Evolutionary conservation across 2,797 vertebrate species (phyloP).

Genomic region (Girardinus metallicus): DNA sequence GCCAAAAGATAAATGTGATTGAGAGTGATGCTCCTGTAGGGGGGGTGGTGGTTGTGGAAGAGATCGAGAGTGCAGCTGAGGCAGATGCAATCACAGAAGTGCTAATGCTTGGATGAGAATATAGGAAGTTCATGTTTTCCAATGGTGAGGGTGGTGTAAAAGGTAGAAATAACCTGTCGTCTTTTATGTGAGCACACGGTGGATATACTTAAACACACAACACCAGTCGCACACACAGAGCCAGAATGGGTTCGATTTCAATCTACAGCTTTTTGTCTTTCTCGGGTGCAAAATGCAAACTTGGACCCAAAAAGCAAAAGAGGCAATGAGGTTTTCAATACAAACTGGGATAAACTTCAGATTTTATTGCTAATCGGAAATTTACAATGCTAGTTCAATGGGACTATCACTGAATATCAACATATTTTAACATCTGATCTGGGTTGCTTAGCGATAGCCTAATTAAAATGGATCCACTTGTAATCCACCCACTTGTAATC

Average conservation of each 20-base stretch:
- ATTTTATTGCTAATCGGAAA: neutral
- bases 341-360: neutral
- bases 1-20: conserved; percentile 45
- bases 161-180: conserved; percentile 15
- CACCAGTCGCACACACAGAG: neutral
- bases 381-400: neutral
- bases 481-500: too few relatives aligned
- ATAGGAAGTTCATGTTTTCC: conserved; percentile 39
- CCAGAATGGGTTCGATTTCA: neutral
- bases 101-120: conserved; percentile 42
- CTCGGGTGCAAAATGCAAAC: neutral
- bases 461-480: neutral
- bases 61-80: conserved; percentile 4
- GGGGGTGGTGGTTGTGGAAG: neutral
- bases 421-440: neutral
- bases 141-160: conserved; percentile 1
- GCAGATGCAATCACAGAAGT: conserved; percentile 40
- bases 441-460: neutral
- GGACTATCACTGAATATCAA: neutral
- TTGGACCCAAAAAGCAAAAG: neutral
- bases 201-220: neutral
- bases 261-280: neutral
- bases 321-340: neutral
- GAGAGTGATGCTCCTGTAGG: conserved; percentile 53
- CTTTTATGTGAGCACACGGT: conserved; percentile 9